Percentiles rank a stretch among this genome's conserved stretches.
These are phyloP conservation scores for Saturnia japonica DNA, from an alignment of 2,888 invertebrate species.

Conservation along the genomic window DNA sequence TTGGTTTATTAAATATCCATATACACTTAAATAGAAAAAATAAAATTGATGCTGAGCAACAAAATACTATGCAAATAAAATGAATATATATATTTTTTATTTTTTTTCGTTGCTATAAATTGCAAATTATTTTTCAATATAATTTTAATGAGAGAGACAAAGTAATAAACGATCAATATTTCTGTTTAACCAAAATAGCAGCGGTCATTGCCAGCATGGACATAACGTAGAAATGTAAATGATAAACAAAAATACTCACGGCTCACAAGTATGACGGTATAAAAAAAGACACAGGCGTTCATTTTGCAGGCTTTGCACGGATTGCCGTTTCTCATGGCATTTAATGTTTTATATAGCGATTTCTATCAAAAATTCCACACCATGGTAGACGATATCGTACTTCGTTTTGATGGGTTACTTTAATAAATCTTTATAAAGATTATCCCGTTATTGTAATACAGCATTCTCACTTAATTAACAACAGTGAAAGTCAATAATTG, in stretches of 20 bases:
- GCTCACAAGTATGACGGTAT: slow-evolving; percentile 31
- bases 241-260: slow-evolving; percentile 33
- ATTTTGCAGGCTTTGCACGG: slow-evolving; percentile 58
- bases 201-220: background rate
- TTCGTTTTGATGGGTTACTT: slow-evolving; percentile 48
- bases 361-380: slow-evolving; percentile 54
- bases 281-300: slow-evolving; percentile 46
- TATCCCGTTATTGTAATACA: background rate
- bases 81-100: background rate
- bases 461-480: background rate
- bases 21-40: background rate
- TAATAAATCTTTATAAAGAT: slow-evolving; percentile 23
- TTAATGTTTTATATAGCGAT: slow-evolving; percentile 65
- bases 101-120: background rate
- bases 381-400: slow-evolving; percentile 33
- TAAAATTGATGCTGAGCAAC: background rate
- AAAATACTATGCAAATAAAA: background rate
- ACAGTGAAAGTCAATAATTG: slow-evolving; percentile 9
- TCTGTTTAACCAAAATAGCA: background rate
- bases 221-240: background rate
- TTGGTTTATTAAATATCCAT: too few relatives aligned
- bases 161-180: background rate
- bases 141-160: background rate
- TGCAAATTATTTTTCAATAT: background rate
- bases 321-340: slow-evolving; percentile 46